A percentile compares a stretch with the other conserved stretches of the same genome.
Conservation (phyloP, 2,888 invertebrate genomes). For the Scaptomyza cyrtandrae region DNA sequence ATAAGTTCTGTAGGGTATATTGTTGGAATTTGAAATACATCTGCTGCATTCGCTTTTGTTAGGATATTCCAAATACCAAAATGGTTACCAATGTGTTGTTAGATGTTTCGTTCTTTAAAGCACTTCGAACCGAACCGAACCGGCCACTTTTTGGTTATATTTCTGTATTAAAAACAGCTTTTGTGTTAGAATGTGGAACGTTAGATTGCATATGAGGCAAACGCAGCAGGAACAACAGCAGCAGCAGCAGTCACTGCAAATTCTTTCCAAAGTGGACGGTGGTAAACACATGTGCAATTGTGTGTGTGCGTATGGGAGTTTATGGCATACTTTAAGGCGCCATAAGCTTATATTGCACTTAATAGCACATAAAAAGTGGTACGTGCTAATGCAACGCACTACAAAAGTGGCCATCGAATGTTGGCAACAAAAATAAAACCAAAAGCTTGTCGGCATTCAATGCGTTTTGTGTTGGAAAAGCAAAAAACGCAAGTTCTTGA, state of each 20-base stretch:
- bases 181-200: conserved; percentile 30
- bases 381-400: conserved; percentile 79
- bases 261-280: conserved; percentile 44
- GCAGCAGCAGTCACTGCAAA: conserved; percentile 15
- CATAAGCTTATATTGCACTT: conserved; percentile 78
- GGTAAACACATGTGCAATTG: conserved; percentile 8
- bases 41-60: conserved; percentile 14
- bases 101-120: conserved; percentile 15
- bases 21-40: conserved; percentile 14
- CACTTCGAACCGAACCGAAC: conserved; percentile 10
- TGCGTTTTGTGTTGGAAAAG: not conserved
- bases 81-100: not conserved
- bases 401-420: conserved; percentile 67
- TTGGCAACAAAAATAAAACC: conserved; percentile 19
- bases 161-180: conserved; percentile 58
- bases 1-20: conserved; percentile 9
- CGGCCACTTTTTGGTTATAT: conserved; percentile 53
- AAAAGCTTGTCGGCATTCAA: conserved; percentile 16
- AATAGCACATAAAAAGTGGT: conserved; percentile 76
- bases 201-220: conserved; percentile 44
- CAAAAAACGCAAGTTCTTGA: conserved; percentile 23
- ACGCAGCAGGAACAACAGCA: conserved; percentile 23
- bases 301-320: conserved; percentile 37
- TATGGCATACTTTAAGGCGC: conserved; percentile 75
- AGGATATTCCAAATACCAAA: conserved; percentile 2